phyloP scores from a whole-genome alignment of 2,797 vertebrate genomes.

The Bovichtus diacanthus region DNA sequence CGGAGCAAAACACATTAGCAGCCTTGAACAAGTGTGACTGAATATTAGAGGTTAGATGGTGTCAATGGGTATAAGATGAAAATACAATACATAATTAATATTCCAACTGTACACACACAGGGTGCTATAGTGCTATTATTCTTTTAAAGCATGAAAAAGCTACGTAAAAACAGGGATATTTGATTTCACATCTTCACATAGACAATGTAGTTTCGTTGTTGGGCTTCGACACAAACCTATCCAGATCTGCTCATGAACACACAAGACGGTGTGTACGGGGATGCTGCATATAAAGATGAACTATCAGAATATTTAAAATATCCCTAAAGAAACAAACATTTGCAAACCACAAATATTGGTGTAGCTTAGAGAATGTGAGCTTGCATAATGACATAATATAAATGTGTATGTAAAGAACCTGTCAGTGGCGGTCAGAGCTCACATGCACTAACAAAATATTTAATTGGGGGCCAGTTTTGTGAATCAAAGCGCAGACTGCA shows the following conservation, averaged over 20 bases:
- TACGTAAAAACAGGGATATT: not conserved
- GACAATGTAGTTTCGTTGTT: too few relatives aligned
- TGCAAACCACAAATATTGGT: too few relatives aligned
- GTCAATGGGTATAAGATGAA: constrained; percentile 11
- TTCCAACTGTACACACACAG: not conserved
- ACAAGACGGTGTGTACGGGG: not conserved
- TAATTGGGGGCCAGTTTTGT: too few relatives aligned
- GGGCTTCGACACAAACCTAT: too few relatives aligned
- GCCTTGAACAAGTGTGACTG: constrained; percentile 13
- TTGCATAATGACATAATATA: too few relatives aligned
- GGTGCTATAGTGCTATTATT: not conserved
- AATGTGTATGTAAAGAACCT: not conserved
- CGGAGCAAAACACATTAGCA: constrained; percentile 37
- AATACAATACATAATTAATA: constrained; percentile 3
- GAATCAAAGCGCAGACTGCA: not conserved
- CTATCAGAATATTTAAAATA: not conserved
- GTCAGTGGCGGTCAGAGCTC: too few relatives aligned
- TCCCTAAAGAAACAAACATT: too few relatives aligned
- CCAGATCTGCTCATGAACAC: too few relatives aligned
- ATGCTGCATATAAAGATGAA: not conserved
- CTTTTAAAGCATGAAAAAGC: not conserved
- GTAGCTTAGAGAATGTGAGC: too few relatives aligned
- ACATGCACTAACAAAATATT: too few relatives aligned
- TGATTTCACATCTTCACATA: not conserved
- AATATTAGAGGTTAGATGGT: constrained; percentile 14